Percentiles rank a stretch among this genome's conserved stretches.
phyloP scores from a whole-genome alignment of 2,797 vertebrate genomes.

The Semaprochilodus insignis region DNA sequence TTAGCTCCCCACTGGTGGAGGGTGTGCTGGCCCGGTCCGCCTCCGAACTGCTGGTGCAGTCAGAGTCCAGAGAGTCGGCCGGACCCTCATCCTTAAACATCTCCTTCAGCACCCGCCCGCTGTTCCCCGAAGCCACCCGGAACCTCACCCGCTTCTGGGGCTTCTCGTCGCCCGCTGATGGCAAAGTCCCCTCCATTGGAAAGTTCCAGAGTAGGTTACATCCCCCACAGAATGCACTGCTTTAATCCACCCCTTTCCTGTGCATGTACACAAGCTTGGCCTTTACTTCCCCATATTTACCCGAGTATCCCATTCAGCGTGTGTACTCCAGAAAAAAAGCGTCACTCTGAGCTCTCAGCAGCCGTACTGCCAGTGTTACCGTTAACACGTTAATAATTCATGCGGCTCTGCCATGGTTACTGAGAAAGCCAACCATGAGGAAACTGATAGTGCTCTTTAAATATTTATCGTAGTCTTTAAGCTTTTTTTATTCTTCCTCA shows the following conservation, averaged over 20 bases:
- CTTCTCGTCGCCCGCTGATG: slow-evolving; percentile 76
- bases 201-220: slow-evolving; percentile 76
- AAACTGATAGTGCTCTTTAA: slow-evolving; percentile 87
- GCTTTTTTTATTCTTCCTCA: slow-evolving; percentile 74
- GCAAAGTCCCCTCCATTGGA: slow-evolving; percentile 78
- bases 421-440: slow-evolving; percentile 87
- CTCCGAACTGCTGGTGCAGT: slow-evolving; percentile 90
- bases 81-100: slow-evolving; percentile 89
- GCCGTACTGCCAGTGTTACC: slow-evolving; percentile 69
- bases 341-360: slow-evolving; percentile 76
- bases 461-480: slow-evolving; percentile 83
- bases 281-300: slow-evolving; percentile 49
- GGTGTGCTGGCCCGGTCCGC: slow-evolving; percentile 85
- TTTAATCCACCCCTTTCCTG: slow-evolving; percentile 55
- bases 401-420: slow-evolving; percentile 90
- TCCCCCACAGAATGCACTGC: slow-evolving; percentile 68
- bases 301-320: not conserved
- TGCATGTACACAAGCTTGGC: not conserved
- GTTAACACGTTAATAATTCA: slow-evolving; percentile 90
- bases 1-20: slow-evolving; percentile 81
- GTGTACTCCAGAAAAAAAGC: slow-evolving; percentile 77
- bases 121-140: slow-evolving; percentile 93
- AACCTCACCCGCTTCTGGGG: slow-evolving; percentile 92
- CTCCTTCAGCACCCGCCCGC: slow-evolving; percentile 93
- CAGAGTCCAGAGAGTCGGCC: slow-evolving; percentile 89